phyloP scores from a whole-genome alignment of 2,888 invertebrate species.

The Silvanus unidentatus region DNA sequence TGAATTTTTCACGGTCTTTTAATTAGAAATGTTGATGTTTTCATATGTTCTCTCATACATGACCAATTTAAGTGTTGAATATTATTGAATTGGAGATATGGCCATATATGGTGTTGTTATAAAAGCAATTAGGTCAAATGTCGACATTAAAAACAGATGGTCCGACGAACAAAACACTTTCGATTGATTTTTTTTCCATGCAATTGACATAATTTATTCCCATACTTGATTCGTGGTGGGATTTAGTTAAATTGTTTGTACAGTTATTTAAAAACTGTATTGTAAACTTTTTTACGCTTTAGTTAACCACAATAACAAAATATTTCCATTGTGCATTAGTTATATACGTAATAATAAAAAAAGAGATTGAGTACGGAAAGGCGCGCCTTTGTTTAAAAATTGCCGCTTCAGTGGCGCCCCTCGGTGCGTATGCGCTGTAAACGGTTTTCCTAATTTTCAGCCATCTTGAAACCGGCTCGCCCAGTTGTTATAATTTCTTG shows the following conservation, averaged over 20 bases:
- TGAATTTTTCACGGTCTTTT: no score
- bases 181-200: constrained; percentile 1
- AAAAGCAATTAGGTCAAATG: constrained; percentile 11
- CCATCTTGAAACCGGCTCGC: constrained; percentile 44
- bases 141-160: constrained; percentile 13
- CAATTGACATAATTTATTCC: background rate
- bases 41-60: no score
- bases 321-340: no score
- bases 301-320: no score
- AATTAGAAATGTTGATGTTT: no score
- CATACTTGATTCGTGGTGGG: no score
- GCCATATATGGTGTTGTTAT: constrained; percentile 9
- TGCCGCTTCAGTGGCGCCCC: constrained; percentile 29
- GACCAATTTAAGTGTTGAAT: no score
- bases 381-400: constrained; percentile 18
- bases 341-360: no score
- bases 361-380: background rate
- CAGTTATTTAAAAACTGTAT: no score
- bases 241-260: no score
- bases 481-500: constrained; percentile 42
- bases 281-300: no score
- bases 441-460: constrained; percentile 40
- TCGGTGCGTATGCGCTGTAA: constrained; percentile 35
- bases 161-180: constrained; percentile 11
- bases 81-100: no score